Percentiles rank a stretch among this genome's conserved stretches.
Evolutionary conservation across 1,140 invertebrate species (phyloP).

Genomic region (Drosophila persimilis): DNA sequence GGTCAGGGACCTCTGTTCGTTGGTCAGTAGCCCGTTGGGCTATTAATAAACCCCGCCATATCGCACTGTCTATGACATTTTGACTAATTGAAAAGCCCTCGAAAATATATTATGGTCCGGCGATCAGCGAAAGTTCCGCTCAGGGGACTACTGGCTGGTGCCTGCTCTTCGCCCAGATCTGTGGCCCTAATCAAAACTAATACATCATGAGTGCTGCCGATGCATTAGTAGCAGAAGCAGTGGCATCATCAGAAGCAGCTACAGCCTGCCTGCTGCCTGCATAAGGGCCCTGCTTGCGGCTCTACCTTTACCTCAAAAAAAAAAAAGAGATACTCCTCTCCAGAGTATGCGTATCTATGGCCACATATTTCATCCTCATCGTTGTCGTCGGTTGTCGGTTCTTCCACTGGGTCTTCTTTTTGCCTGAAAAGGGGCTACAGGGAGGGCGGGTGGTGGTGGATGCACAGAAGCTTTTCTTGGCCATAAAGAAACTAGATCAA

Average conservation of each 20-base stretch:
- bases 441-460: not conserved
- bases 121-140: conserved; percentile 70
- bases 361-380: conserved; percentile 76
- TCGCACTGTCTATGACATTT: conserved; percentile 67
- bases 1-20: conserved; percentile 11
- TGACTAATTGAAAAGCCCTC: conserved; percentile 78
- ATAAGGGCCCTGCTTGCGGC: too few species aligned
- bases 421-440: too few species aligned
- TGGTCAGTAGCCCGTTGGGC: conserved; percentile 41
- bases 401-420: conserved; percentile 7
- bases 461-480: conserved; percentile 77
- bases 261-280: conserved; percentile 15
- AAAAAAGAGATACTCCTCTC: conserved; percentile 22
- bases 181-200: conserved; percentile 76
- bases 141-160: not conserved
- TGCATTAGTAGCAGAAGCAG: conserved; percentile 61
- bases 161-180: conserved; percentile 21
- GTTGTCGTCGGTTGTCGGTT: conserved; percentile 46
- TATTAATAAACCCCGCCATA: conserved; percentile 71
- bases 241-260: conserved; percentile 9
- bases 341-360: conserved; percentile 60
- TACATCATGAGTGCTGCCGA: conserved; percentile 77
- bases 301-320: too few species aligned
- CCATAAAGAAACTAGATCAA: conserved; percentile 81
- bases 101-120: conserved; percentile 50